Conservation (phyloP, 2,113 vertebrate species). For the Myotis davidii region DNA sequence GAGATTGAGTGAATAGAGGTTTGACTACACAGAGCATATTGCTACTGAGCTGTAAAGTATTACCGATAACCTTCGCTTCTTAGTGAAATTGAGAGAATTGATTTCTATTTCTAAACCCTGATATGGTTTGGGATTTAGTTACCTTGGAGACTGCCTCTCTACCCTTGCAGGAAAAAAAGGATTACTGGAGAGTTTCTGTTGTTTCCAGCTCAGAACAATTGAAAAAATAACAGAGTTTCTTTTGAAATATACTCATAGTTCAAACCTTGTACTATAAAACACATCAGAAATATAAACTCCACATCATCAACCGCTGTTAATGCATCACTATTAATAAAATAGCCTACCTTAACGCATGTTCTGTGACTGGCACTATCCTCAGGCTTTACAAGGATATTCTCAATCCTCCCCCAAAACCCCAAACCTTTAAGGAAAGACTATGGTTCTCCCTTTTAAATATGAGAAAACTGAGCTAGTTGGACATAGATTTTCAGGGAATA, state of each 20-base stretch:
- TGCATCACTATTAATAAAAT: neutral
- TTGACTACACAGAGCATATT: neutral
- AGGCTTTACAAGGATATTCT: neutral
- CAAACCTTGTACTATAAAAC: neutral
- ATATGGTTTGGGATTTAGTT: constrained; percentile 27
- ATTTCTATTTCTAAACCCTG: constrained; percentile 59
- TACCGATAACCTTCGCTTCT: neutral
- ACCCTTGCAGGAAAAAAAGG: neutral
- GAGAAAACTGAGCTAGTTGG: neutral
- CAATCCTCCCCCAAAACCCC: neutral
- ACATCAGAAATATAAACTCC: neutral
- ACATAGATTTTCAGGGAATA: neutral
- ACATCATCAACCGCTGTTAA: neutral
- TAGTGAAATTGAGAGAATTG: constrained; percentile 4
- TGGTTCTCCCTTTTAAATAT: neutral
- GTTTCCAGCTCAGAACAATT: neutral
- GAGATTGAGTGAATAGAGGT: neutral
- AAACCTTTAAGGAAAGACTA: neutral
- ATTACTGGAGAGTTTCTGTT: neutral
- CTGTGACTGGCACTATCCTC: neutral
- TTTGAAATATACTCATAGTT: neutral
- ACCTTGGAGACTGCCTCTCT: constrained; percentile 34
- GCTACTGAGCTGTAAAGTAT: neutral
- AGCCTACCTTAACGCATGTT: neutral
- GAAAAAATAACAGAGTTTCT: constrained; percentile 23